Base-by-base conservation (phyloP, 2,113 vertebrate genomes). In the Otolemur garnettii region DNA sequence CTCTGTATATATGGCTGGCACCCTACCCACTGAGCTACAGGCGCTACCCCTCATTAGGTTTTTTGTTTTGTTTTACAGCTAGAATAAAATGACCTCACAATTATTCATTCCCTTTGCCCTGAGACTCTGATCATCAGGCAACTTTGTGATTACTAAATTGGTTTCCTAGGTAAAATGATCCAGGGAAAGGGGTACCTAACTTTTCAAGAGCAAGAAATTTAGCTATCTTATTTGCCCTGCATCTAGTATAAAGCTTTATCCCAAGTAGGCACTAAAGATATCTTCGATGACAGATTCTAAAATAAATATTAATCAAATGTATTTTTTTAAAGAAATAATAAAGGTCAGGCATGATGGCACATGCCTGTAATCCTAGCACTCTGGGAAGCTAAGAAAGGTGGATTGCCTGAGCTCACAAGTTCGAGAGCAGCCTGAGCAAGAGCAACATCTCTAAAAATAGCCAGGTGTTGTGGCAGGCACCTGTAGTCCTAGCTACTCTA, bases 201-300 rank as follows among this genome's bases (percentile, higher is more conserved):
- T 89, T n/a, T 92, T 91, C 33, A 68, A 74, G 55, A 62, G 14
- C 24, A 75, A 68, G 18, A 6, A 50, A 22, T 33, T 93, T 0
- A 0, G 50, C 30, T 68, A 12, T 87, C 72, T 79, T 90, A 74
- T 62, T 93, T 95, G 26, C 15, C 42, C 21, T 74, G 30, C 35
- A 55, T 55, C 53, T 94, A 66, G 42, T 87, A 78, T 68, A 78
- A 96, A 95, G 26, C 11, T 78, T 78, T 19, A 60, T 82, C 42
- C 38, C 89, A 86, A 91, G 33, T 26, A 89, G 82, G 45, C 9
- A 62, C 6, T 35, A 60, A 82, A 90, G 85, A 38, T 74, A 78
- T 42, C 77, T 94, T 82, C 75, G 38, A 72, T 60, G 30, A 87
- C 62, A 93, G 82, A 33, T 19, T 86, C 53, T 42, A 96, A 94